These are phyloP conservation scores for Siniperca knerii DNA, from an alignment of 2,113 vertebrate species.

Conservation along the genomic window DNA sequence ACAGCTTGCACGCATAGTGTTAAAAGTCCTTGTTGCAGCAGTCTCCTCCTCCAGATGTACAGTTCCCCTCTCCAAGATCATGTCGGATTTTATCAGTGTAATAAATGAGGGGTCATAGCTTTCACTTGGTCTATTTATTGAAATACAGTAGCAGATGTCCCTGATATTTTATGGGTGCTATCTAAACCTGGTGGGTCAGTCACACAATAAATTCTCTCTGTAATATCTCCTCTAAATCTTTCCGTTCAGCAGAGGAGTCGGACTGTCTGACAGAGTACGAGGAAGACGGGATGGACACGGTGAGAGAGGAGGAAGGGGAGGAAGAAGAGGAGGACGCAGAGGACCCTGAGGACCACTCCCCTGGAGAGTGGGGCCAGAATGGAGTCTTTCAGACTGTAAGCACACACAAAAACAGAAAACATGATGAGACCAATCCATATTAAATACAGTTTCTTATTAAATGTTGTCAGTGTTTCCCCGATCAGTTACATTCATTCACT, in stretches of 20 bases:
- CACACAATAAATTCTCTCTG: slow-evolving; percentile 17
- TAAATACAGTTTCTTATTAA: not conserved
- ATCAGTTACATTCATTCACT: not conserved
- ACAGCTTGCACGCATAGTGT: not conserved
- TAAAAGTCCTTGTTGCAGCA: slow-evolving; percentile 10
- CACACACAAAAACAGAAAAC: slow-evolving; percentile 45
- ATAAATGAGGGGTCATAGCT: slow-evolving; percentile 27
- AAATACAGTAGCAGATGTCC: slow-evolving; percentile 20
- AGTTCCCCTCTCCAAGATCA: slow-evolving; percentile 9
- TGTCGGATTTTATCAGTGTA: slow-evolving; percentile 12
- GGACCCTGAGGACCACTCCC: slow-evolving; percentile 80
- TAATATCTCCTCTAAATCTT: slow-evolving; percentile 59
- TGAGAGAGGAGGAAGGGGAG: slow-evolving; percentile 85
- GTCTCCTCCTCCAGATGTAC: not conserved
- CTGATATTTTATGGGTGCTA: slow-evolving; percentile 40
- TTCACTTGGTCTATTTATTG: slow-evolving; percentile 15
- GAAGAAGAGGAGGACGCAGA: slow-evolving; percentile 85
- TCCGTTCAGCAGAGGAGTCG: slow-evolving; percentile 87
- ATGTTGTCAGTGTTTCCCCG: not conserved
- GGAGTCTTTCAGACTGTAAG: slow-evolving; percentile 86
- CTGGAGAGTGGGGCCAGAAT: slow-evolving; percentile 81
- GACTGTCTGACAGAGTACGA: slow-evolving; percentile 94
- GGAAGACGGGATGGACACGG: slow-evolving; percentile 89
- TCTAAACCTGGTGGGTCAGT: not conserved
- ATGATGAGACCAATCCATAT: not conserved